A percentile compares a stretch with the other conserved stretches of the same genome.
Evolutionary conservation across 2,113 vertebrate species (phyloP).

Genomic region (Vireo altiloquus): DNA sequence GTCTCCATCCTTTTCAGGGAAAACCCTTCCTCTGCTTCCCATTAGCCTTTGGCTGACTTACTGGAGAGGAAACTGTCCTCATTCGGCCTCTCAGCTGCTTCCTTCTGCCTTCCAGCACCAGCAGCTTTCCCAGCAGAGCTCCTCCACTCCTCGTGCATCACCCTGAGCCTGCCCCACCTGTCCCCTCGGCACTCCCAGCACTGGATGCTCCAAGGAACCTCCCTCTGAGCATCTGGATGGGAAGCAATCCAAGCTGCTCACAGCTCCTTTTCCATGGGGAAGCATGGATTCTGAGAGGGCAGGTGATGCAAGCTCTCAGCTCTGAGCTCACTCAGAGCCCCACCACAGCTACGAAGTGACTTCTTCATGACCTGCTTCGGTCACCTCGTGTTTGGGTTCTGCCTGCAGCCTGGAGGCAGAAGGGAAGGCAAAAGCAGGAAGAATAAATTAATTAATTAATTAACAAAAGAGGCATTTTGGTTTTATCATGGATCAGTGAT

Average conservation of each 20-base stretch:
- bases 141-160: rapidly evolving
- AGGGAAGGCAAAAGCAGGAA: not conserved
- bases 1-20: not conserved
- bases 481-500: not conserved
- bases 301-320: not conserved
- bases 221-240: not conserved
- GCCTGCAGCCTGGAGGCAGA: not conserved
- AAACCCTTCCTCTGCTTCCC: not conserved
- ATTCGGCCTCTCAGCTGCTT: not conserved
- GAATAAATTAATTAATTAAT: not conserved
- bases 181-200: rapidly evolving
- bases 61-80: not conserved
- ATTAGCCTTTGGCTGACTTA: not conserved
- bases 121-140: not conserved
- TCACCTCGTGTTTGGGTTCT: rapidly evolving
- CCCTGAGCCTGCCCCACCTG: rapidly evolving
- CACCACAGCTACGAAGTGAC: rapidly evolving
- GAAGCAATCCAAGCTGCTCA: not conserved
- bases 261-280: not conserved
- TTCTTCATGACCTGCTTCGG: not conserved
- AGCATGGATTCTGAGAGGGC: not conserved
- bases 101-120: not conserved
- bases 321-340: not conserved
- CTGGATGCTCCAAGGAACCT: not conserved
- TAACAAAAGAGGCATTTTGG: not conserved